phyloP scores from a whole-genome alignment of 2,888 invertebrate species.

The Rhagonycha fulva region DNA sequence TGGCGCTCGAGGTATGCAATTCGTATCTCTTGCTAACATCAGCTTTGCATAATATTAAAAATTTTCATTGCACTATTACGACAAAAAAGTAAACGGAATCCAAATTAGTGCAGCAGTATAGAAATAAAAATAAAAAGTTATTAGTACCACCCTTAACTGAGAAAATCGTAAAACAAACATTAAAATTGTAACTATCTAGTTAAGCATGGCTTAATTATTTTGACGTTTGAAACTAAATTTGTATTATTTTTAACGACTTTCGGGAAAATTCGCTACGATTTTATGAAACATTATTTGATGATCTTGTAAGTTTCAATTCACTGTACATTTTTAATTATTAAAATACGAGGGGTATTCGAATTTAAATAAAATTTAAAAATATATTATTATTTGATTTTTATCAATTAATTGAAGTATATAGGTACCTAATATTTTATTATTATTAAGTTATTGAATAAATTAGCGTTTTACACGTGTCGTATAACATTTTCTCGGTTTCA shows the following conservation, averaged over 20 bases:
- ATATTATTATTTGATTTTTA: too few relatives aligned
- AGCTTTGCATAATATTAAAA: background rate
- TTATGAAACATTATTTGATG: background rate
- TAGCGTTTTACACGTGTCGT: too few relatives aligned
- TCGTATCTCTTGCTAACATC: background rate
- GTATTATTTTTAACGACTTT: background rate
- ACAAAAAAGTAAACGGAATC: background rate
- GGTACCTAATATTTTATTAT: too few relatives aligned
- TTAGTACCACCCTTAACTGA: background rate
- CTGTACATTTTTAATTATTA: background rate
- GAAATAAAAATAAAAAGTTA: background rate
- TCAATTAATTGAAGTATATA: too few relatives aligned
- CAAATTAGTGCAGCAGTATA: background rate
- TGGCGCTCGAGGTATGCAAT: background rate
- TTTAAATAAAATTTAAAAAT: too few relatives aligned
- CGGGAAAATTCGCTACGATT: background rate
- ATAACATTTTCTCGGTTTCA: too few relatives aligned
- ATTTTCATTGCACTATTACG: too few relatives aligned
- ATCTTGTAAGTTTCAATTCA: background rate
- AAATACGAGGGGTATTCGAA: background rate
- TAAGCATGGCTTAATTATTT: background rate
- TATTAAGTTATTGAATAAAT: too few relatives aligned
- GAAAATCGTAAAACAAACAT: background rate
- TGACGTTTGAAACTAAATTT: background rate
- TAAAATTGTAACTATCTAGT: background rate